phyloP scores from a whole-genome alignment of 2,888 invertebrate species.

The Liopterus haemorrhoidalis region DNA sequence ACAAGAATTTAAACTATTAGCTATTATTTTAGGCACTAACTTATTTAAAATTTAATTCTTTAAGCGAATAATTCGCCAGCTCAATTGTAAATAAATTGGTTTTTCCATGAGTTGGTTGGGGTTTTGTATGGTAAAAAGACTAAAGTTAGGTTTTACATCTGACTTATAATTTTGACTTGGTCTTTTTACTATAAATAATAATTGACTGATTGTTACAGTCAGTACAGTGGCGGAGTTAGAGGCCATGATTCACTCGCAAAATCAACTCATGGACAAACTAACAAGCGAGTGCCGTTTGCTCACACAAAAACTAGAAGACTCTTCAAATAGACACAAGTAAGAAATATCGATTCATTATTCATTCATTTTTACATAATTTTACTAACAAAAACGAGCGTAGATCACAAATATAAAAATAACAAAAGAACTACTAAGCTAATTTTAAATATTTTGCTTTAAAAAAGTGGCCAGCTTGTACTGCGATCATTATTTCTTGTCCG shows the following conservation, averaged over 20 bases:
- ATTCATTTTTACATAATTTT: conserved; percentile 7
- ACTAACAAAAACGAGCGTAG: no score
- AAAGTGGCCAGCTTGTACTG: no score
- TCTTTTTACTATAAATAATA: no score
- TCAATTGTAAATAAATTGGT: conserved; percentile 5
- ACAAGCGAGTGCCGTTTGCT: conserved; percentile 82
- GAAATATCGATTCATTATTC: conserved; percentile 35
- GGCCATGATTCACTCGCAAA: conserved; percentile 84
- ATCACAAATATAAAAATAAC: no score
- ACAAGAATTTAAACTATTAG: no score
- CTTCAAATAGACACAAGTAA: conserved; percentile 85
- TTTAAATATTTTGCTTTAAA: no score
- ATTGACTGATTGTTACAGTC: conserved; percentile 57
- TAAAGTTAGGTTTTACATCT: conserved; percentile 3
- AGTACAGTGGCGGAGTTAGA: conserved; percentile 85
- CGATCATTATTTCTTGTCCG: no score
- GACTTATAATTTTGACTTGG: no score
- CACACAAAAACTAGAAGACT: conserved; percentile 84
- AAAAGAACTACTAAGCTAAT: no score
- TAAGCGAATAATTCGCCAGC: no score
- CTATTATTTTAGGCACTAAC: no score
- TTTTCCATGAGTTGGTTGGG: conserved; percentile 51
- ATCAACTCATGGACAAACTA: conserved; percentile 88
- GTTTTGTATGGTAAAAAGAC: conserved; percentile 11
- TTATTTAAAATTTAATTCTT: no score